Base-by-base conservation (phyloP, 2,113 vertebrate genomes). In the Eudyptes chrysolophus region DNA sequence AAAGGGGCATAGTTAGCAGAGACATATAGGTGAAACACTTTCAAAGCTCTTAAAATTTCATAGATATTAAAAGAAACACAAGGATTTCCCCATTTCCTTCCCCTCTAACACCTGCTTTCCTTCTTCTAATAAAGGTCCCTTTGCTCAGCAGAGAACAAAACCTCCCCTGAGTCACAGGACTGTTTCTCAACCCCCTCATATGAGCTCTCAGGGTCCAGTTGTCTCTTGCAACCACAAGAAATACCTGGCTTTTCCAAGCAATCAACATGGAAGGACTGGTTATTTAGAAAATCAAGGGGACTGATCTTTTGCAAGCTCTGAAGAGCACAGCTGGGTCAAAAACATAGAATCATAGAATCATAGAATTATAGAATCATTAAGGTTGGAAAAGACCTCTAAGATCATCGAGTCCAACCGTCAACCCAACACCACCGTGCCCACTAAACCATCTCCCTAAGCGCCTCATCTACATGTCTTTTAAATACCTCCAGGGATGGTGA, bases 61-160 rank as follows among this genome's bases (percentile, higher is more conserved):
- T 34, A 11, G 4, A 10, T 90, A 72, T 62, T 77, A 65, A 89
- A 89, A 91, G 49, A 83, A 94, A 57, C 51, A 48, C 19, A 77
- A 89, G 51, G 55, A 68, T 94, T 96, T 94, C 69, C 79, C 92
- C 90, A 70, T 81, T 95, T 92, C 29, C 44, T 96, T 96, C 42
- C 64, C 48, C 27, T 81, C 32, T 51, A 75, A 58, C 81, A 90
- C 72, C 72, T 92, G 64, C 19, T 97, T 94, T 84, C 76, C 30
- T 57, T 90, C 17, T 54, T 89, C 81, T 83, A 72, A 68, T 57
- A 90, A 61, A 68, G 51, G 34, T 71, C 21, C 6, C 16, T 65
- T 54, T 88, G 42, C 80, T 89, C 65, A 82, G 29, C 11, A 84
- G 38, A 34, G 66, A 94, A 71, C 24, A 71, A 89, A 94, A 68